Evolutionary conservation across 2,113 vertebrate species (phyloP), one percentile per base, ranked within the genome.

Genomic region (Saccopteryx bilineata): DNA sequence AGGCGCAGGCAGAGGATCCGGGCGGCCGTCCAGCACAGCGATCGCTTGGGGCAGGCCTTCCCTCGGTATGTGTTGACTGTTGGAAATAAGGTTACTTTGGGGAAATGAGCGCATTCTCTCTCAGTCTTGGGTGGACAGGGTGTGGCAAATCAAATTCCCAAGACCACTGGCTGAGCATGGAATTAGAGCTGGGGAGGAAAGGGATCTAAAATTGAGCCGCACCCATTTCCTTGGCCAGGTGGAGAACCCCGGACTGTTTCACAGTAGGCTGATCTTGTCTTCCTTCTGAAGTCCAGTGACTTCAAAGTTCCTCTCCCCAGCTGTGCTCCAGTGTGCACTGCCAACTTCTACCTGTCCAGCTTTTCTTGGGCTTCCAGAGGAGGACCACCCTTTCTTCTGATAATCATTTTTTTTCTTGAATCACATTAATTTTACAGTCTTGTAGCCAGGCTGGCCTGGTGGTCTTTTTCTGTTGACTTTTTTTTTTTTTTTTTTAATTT

Each of bases 391-490:
- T 14, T n/a, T 5, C 82, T 72, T 69, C 65, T 17, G 54, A 12
- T 0, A 26, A 23, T 31, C 56, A 21, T 15, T 1, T 18, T 54
- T 24, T 60, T 50, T 69, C 81, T 89, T 56, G 50, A 23, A 50
- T 75, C 61, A 52, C 31, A 33, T 83, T 71, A 1, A 12, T 92
- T 17, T 66, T 46, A 18, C 31, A 63, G 52, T 7, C 52, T 79
- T 12, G 3, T 56, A 50, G 24, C 21, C 28, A 19, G 12, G 24
- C 12, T 33, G 28, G 31, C 86, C 65, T 48, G 56, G 46, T 74
- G 58, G 56, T 65, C 63, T 79, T 33, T 39, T 87, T 63, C 69
- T 94, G 1, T 75, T 92, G 75, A 81, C 8, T 84, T 65, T 63
- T n/a, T n/a, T n/a, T n/a, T n/a, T n/a, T n/a, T n/a, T n/a, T n/a